Percentiles rank a stretch among this genome's conserved stretches.
These are phyloP conservation scores for Acipenser ruthenus DNA, from an alignment of 2,797 vertebrate species.

Conservation along the genomic window DNA sequence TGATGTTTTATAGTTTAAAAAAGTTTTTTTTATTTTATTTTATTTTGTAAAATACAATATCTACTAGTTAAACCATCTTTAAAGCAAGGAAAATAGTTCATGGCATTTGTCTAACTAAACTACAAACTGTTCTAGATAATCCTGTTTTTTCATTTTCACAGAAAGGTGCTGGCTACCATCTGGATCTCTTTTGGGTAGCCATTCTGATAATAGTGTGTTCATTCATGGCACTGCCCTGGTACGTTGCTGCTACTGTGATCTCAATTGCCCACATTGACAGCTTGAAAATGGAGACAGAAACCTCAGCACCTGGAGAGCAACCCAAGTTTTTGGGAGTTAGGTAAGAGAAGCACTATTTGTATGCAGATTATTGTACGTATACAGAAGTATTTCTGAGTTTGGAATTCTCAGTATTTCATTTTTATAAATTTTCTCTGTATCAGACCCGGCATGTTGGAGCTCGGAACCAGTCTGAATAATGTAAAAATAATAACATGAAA, in stretches of 20 bases:
- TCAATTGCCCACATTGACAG: conserved; percentile 97
- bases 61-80: too few relatives aligned
- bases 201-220: conserved; percentile 82
- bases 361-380: not conserved
- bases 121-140: not conserved
- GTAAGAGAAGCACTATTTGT: conserved; percentile 41
- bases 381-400: too few relatives aligned
- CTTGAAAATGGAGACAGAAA: conserved; percentile 96
- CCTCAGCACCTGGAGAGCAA: conserved; percentile 89
- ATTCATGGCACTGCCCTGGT: conserved; percentile 94
- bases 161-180: conserved; percentile 94
- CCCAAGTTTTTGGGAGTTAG: conserved; percentile 94
- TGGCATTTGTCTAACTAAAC: too few relatives aligned
- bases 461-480: too few relatives aligned
- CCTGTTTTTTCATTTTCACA: conserved; percentile 35
- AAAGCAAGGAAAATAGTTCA: too few relatives aligned
- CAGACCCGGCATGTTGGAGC: too few relatives aligned
- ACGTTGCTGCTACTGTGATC: conserved; percentile 92
- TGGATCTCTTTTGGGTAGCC: conserved; percentile 91
- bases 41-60: too few relatives aligned
- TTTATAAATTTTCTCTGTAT: too few relatives aligned
- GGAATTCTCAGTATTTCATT: too few relatives aligned
- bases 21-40: too few relatives aligned
- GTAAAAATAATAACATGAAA: too few relatives aligned
- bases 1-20: too few relatives aligned